phyloP scores from a whole-genome alignment of 1,140 invertebrate genomes.

The Drosophila erecta region DNA sequence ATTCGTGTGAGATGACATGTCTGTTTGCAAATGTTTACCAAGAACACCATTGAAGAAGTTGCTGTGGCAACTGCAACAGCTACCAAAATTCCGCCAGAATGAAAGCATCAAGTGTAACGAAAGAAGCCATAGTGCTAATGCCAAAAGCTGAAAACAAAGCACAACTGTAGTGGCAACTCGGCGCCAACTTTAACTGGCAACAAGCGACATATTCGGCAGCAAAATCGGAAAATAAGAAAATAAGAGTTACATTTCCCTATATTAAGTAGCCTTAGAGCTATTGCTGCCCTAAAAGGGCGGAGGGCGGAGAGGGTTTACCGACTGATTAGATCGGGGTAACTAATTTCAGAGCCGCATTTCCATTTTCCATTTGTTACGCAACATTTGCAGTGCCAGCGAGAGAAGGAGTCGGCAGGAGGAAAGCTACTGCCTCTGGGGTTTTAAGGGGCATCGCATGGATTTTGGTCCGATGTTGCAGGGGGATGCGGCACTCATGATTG shows the following conservation, averaged over 20 bases:
- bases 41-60: neutral
- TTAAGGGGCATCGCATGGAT: no score
- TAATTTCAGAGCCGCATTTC: constrained; percentile 55
- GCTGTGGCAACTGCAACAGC: constrained; percentile 11
- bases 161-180: neutral
- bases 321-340: constrained; percentile 80
- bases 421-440: no score
- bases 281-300: no score
- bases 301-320: constrained; percentile 27
- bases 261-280: no score
- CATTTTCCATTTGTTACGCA: constrained; percentile 45
- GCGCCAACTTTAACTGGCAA: neutral
- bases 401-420: no score
- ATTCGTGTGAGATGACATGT: neutral
- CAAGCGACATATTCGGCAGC: neutral
- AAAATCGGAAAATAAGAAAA: no score
- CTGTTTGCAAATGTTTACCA: neutral
- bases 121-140: constrained; percentile 13
- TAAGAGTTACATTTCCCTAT: no score
- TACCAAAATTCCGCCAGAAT: constrained; percentile 7
- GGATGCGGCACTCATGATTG: constrained; percentile 29
- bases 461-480: no score
- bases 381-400: constrained; percentile 6
- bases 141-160: neutral
- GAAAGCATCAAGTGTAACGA: constrained; percentile 20